Percentiles rank a stretch among this genome's conserved stretches.
Evolutionary conservation across 2,888 invertebrate genomes (phyloP).

Genomic region (Andrena camellia): DNA sequence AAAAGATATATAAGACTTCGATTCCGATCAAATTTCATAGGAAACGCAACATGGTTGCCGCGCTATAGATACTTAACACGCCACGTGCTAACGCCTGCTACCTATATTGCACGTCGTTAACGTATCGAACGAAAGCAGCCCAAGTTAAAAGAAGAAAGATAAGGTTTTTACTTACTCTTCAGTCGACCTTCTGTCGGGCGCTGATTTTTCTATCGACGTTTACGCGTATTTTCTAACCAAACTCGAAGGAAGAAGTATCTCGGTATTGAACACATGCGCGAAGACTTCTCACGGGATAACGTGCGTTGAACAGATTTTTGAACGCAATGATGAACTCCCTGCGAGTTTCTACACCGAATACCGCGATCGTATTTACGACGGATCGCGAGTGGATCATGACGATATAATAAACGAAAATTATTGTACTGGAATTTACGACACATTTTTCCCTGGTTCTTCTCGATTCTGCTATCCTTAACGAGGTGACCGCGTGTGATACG

Average conservation of each 20-base stretch:
- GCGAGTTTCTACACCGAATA: conserved; percentile 30
- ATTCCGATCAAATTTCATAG: conserved; percentile 38
- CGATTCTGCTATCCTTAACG: conserved; percentile 40
- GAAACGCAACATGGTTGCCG: conserved; percentile 40
- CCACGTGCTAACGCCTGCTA: conserved; percentile 42
- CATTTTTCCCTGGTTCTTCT: conserved; percentile 31
- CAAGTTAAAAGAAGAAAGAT: not conserved
- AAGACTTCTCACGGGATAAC: conserved; percentile 62
- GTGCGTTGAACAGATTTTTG: conserved; percentile 57
- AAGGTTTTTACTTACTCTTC: conserved; percentile 50
- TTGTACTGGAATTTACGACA: conserved; percentile 2
- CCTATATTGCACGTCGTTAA: not conserved
- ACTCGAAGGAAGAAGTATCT: conserved; percentile 24
- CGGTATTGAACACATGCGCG: conserved; percentile 67
- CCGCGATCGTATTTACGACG: conserved; percentile 14
- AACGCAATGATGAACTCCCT: conserved; percentile 32
- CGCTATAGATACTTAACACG: conserved; percentile 1
- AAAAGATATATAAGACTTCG: not conserved
- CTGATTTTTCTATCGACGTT: conserved; percentile 5
- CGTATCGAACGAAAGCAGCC: not conserved
- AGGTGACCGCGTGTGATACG: conserved; percentile 55
- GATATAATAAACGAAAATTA: conserved; percentile 22
- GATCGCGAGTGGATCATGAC: conserved; percentile 15
- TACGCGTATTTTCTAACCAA: conserved; percentile 38
- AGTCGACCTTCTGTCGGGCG: conserved; percentile 24